Evolutionary conservation across 2,888 invertebrate genomes (phyloP).

Genomic region (Drosophila paramelanica): DNA sequence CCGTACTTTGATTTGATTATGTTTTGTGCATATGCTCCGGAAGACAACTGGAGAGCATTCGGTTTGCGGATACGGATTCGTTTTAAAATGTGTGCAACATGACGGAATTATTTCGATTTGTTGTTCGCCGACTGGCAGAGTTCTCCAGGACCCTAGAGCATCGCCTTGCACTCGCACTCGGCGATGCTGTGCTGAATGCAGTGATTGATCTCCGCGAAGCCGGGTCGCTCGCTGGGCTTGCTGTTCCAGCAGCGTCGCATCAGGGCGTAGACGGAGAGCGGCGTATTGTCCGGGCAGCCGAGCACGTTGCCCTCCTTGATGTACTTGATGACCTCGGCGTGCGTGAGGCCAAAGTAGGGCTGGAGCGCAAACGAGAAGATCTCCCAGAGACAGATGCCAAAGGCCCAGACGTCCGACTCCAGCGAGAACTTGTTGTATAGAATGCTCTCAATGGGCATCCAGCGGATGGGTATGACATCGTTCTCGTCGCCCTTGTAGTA

Average conservation of each 20-base stretch:
- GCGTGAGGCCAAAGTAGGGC: conserved; percentile 98
- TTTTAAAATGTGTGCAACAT: conserved; percentile 47
- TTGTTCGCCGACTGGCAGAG: background rate
- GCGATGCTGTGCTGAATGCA: conserved; percentile 89
- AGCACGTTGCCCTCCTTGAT: conserved; percentile 97
- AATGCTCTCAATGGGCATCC: conserved; percentile 99
- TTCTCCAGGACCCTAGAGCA: conserved; percentile 67
- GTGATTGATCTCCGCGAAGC: conserved; percentile 93
- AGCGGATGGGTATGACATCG: conserved; percentile 97
- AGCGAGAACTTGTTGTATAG: conserved; percentile 98
- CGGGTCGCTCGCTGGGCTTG: conserved; percentile 93
- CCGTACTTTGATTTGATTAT: conserved; percentile 19
- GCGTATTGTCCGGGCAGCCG: conserved; percentile 95
- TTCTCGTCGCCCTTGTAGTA: conserved; percentile 98
- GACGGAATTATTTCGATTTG: conserved; percentile 56
- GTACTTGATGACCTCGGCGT: conserved; percentile 97
- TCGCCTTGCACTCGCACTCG: conserved; percentile 84
- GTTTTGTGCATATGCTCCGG: conserved; percentile 59
- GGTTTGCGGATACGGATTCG: conserved; percentile 47
- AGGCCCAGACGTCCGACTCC: conserved; percentile 99
- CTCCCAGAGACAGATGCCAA: conserved; percentile 98
- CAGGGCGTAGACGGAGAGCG: conserved; percentile 93
- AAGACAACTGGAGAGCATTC: conserved; percentile 67
- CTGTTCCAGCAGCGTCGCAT: conserved; percentile 98
- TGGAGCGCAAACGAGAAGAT: conserved; percentile 98